Evolutionary conservation across 2,797 vertebrate genomes (phyloP), one percentile per base, ranked within the genome.

Genomic region (Geotrypetes seraphini): DNA sequence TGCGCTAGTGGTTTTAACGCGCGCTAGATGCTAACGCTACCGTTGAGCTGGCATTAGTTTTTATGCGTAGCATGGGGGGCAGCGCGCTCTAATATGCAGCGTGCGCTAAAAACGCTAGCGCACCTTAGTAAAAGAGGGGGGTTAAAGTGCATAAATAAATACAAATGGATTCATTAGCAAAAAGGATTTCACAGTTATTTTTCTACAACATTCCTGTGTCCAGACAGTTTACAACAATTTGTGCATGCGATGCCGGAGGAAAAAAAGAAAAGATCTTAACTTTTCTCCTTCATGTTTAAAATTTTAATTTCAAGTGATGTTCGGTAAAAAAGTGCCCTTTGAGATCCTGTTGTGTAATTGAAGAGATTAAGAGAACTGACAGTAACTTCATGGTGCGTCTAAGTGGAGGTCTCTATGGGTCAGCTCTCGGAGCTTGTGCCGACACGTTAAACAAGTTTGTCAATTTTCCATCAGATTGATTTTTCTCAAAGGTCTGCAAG

Each of bases 401-500:
- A 73, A 60, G 57, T 60, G 58, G 64, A 69, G 67, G 66, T 71
- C 73, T 79, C 75, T 63, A 57, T 7, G 69, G 73, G 80, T 82
- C 73, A 73, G 25, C 70, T 74, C 71, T 81, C 32, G 56, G 72
- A 72, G 76, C 79, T 58, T 32, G 67, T 67, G 66, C 66, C 53
- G 53, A 60, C 67, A 56, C 31, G 22, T 81, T 86, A 82, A 87
- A 88, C 63, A 69, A 60, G 44, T 81, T 83, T 83, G 82, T 90
- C 84, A 78, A 74, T 88, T 84, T 83, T 82, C 68, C 63, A 61
- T 75, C 73, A 71, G 53, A 80, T 72, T 81, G 83, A 79, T 85
- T 84, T 81, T 85, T 79, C 73, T 77, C 74, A 65, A 69, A 67
- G 57, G 68, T 73, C 75, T 76, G 56, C 63, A 75, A 73, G 66